Percentiles rank a stretch among this genome's conserved stretches.
phyloP scores from a whole-genome alignment of 2,888 invertebrate genomes.

The Mythimna pallens region DNA sequence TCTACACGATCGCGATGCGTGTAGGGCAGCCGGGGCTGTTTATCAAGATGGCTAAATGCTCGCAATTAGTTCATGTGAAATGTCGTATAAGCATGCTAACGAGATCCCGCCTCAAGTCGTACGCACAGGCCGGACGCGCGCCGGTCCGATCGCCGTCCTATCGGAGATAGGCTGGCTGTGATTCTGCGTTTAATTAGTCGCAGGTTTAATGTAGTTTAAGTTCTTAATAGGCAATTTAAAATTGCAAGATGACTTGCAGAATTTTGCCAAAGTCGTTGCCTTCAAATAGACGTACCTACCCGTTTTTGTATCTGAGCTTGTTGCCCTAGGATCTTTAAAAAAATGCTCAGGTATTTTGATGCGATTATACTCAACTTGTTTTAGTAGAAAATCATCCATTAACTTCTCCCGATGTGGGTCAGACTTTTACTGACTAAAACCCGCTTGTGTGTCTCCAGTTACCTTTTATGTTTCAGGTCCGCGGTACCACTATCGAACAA shows the following conservation, averaged over 20 bases:
- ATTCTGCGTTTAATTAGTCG: slow-evolving; percentile 60
- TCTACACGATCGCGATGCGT: slow-evolving; percentile 76
- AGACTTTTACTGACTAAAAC: too few species aligned
- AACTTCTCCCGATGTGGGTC: too few species aligned
- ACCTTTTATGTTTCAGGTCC: too few species aligned
- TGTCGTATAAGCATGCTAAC: slow-evolving; percentile 90
- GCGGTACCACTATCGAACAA: too few species aligned
- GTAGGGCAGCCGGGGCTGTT: slow-evolving; percentile 81
- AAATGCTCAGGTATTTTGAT: too few species aligned
- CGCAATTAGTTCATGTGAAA: slow-evolving; percentile 90
- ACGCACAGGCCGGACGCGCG: slow-evolving; percentile 69
- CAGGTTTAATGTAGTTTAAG: slow-evolving; percentile 7
- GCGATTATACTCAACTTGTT: too few species aligned
- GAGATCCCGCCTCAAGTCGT: slow-evolving; percentile 82
- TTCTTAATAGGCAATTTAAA: background rate
- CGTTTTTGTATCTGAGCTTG: background rate
- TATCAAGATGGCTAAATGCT: slow-evolving; percentile 90
- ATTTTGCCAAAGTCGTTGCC: background rate
- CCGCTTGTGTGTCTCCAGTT: background rate
- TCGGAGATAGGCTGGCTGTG: slow-evolving; percentile 45
- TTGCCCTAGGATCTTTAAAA: background rate
- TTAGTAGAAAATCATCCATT: too few species aligned
- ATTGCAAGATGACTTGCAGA: background rate
- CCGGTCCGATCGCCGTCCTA: slow-evolving; percentile 56
- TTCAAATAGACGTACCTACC: background rate